A percentile compares a stretch with the other conserved stretches of the same genome.
Evolutionary conservation across 2,113 vertebrate genomes (phyloP).

Genomic region (Macquaria australasica): DNA sequence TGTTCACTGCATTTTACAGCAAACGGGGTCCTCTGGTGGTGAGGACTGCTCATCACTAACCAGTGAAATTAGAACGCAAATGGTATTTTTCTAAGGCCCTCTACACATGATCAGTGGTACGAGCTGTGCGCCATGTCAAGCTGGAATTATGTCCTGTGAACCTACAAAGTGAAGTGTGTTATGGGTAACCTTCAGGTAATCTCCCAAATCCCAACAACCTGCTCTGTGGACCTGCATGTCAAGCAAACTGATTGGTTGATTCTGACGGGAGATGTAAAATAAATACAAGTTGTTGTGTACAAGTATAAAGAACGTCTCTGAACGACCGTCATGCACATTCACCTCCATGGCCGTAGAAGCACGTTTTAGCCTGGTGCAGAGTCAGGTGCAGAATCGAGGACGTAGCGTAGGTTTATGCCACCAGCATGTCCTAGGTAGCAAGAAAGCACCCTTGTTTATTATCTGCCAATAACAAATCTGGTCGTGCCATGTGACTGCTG

Average conservation of each 20-base stretch:
- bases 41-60: neutral
- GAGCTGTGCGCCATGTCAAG: neutral
- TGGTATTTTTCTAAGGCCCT: neutral
- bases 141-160: neutral
- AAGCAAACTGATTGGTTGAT: too few species aligned
- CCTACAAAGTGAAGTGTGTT: neutral
- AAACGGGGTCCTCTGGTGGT: neutral
- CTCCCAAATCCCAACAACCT: neutral
- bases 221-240: neutral
- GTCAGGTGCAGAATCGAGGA: too few species aligned
- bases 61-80: neutral
- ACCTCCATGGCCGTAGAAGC: too few species aligned
- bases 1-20: neutral
- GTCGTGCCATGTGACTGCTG: neutral
- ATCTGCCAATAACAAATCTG: neutral
- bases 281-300: too few species aligned
- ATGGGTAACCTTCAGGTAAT: neutral
- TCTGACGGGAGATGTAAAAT: too few species aligned
- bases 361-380: too few species aligned
- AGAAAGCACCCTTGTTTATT: too few species aligned
- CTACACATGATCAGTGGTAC: conserved; percentile 18
- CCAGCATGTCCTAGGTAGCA: too few species aligned
- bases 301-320: too few species aligned
- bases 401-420: too few species aligned
- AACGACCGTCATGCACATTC: too few species aligned